phyloP scores from a whole-genome alignment of 2,888 invertebrate genomes.

The Dynastes grantii region DNA sequence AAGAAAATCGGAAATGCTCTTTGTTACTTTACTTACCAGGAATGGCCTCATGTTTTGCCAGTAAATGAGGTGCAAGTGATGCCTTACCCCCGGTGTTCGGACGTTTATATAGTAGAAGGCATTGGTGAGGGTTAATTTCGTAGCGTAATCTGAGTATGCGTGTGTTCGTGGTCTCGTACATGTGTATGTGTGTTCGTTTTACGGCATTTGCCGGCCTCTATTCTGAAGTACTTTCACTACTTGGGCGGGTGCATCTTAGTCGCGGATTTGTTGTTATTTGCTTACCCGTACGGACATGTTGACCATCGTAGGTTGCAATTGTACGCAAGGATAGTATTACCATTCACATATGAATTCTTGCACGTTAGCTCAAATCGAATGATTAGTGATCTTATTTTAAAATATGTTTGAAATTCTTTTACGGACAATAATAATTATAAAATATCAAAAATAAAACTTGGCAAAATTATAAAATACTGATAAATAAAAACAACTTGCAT shows the following conservation, averaged over 20 bases:
- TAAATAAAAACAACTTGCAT: no score
- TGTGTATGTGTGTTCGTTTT: conserved; percentile 15
- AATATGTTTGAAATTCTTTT: no score
- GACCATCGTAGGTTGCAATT: background rate
- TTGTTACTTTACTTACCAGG: conserved; percentile 49
- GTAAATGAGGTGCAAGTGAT: conserved; percentile 58
- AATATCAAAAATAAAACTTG: no score
- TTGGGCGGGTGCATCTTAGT: conserved; percentile 56
- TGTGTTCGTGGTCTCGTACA: background rate
- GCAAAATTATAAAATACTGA: no score
- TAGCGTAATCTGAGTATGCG: conserved; percentile 6
- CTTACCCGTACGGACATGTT: background rate
- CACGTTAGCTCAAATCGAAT: no score
- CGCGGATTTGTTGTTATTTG: conserved; percentile 21
- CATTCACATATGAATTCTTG: no score
- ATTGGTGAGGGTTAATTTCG: conserved; percentile 58
- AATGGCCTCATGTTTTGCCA: conserved; percentile 54
- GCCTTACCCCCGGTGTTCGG: conserved; percentile 55
- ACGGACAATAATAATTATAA: no score
- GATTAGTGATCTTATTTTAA: background rate
- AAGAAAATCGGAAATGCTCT: background rate
- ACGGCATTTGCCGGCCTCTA: conserved; percentile 17
- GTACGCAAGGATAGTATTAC: conserved; percentile 6
- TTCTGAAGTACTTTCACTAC: conserved; percentile 56
- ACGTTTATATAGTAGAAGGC: conserved; percentile 56